Conservation (phyloP, 2,888 invertebrate species). For the Meganola albula region DNA sequence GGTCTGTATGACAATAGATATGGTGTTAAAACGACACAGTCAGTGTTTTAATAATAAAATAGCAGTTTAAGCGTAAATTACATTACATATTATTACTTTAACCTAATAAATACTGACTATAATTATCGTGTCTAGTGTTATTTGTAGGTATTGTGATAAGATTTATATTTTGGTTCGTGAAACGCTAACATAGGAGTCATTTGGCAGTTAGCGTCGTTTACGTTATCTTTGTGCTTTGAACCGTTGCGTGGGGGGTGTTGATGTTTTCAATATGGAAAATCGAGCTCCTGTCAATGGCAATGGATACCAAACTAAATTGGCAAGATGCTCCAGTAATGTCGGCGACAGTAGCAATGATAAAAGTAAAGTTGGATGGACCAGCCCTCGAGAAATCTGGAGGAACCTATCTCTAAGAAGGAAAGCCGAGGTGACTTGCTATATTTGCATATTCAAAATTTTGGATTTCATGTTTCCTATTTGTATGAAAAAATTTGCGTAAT, state of each 20-base stretch:
- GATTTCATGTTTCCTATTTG: slow-evolving; percentile 5
- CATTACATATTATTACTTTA: too few species aligned
- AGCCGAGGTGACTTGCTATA: slow-evolving; percentile 56
- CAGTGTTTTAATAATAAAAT: slow-evolving; percentile 34
- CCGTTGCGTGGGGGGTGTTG: slow-evolving; percentile 11
- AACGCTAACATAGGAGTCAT: too few species aligned
- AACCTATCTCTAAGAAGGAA: slow-evolving; percentile 68
- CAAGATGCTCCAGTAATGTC: slow-evolving; percentile 66
- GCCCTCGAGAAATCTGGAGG: slow-evolving; percentile 72
- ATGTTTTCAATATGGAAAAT: slow-evolving; percentile 62
- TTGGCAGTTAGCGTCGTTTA: slow-evolving; percentile 27
- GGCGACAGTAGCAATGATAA: slow-evolving; percentile 61
- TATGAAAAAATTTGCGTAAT: too few species aligned
- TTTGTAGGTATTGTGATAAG: too few species aligned
- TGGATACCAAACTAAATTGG: slow-evolving; percentile 52
- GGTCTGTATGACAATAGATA: slow-evolving; percentile 19
- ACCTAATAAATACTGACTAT: too few species aligned
- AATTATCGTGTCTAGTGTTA: too few species aligned
- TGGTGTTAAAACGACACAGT: slow-evolving; percentile 33
- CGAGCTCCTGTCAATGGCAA: slow-evolving; percentile 48
- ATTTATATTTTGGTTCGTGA: too few species aligned
- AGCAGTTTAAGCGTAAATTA: too few species aligned
- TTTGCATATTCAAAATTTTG: too few species aligned
- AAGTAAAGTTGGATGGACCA: slow-evolving; percentile 68
- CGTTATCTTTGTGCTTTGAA: slow-evolving; percentile 16